Evolutionary conservation across 2,888 invertebrate genomes (phyloP), one percentile per base, ranked within the genome.

Genomic region (Lampropteryx suffumata): DNA sequence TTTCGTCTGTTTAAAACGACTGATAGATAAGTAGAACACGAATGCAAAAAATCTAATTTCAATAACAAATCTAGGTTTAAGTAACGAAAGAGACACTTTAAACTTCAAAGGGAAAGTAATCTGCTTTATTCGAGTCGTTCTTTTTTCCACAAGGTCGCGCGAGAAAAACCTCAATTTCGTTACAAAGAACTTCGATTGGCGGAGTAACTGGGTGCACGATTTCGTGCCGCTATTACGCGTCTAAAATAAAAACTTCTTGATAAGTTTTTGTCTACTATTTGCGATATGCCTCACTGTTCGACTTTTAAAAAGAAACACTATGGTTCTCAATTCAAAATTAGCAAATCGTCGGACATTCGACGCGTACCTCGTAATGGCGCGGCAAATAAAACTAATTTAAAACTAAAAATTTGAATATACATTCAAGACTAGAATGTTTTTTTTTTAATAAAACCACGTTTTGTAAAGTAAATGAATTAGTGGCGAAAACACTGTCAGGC

Each of bases 81-180:
- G 68, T 68, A 65, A 59, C 65, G 63, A 62, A 64, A 69, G 59
- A 68, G 65, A 68, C 67, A 72, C 67, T 71, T 70, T 65, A 64
- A 69, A 71, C 69, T 67, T 71, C 69, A 71, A 76, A 77, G 68
- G 59, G 73, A 80, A 80, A 76, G 75, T 73, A 72, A 74, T 76
- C 71, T 61, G 69, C 65, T 73, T 71, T 58, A 57, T 64, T 67
- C 61, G 53, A 48, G 55, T 51, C 63, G 63, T 61, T 61, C 69
- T 65, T 67, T 66, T 63, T 61, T 54, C 54, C 49, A 57, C 71
- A 76, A 77, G 78, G 76, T 72, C 71, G 64, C 52, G 51, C 52
- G 52, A 62, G 65, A 62, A 65, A 75, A 76, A 71, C 73, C 69
- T 62, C 65, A 65, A 67, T 68, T 73, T 73, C 59, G 69, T 70